These are phyloP conservation scores for Poeciliopsis turrubarensis DNA, from an alignment of 2,113 vertebrate species.

Conservation along the genomic window DNA sequence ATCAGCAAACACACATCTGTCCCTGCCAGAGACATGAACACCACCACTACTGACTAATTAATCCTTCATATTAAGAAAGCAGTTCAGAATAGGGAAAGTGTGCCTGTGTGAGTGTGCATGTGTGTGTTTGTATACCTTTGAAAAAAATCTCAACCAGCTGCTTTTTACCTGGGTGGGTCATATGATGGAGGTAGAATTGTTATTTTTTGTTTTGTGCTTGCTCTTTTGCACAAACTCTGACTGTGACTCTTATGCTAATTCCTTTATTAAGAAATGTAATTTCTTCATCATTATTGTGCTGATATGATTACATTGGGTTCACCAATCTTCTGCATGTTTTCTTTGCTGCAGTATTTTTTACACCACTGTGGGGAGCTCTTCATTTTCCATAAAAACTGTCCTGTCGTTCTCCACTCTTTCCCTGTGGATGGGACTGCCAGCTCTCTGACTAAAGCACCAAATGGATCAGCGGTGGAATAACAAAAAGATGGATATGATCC, in stretches of 20 bases:
- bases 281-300: no score
- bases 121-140: no score
- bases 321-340: background rate
- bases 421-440: slow-evolving; percentile 41
- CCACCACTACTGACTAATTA: slow-evolving; percentile 1
- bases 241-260: no score
- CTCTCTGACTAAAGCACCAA: slow-evolving; percentile 50
- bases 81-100: background rate
- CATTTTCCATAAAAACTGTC: slow-evolving; percentile 31
- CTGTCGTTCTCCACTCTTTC: background rate
- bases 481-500: slow-evolving; percentile 63
- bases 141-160: no score
- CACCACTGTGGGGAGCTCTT: slow-evolving; percentile 64
- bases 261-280: no score
- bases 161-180: no score
- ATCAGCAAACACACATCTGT: slow-evolving; percentile 15
- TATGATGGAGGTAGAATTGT: no score
- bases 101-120: no score
- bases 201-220: no score
- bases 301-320: no score
- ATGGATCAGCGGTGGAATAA: slow-evolving; percentile 56
- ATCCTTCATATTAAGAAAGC: background rate
- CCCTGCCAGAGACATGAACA: slow-evolving; percentile 15
- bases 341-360: background rate
- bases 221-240: no score